Conservation (phyloP, 2,888 invertebrate species). For the Meteorus cinctellus region DNA sequence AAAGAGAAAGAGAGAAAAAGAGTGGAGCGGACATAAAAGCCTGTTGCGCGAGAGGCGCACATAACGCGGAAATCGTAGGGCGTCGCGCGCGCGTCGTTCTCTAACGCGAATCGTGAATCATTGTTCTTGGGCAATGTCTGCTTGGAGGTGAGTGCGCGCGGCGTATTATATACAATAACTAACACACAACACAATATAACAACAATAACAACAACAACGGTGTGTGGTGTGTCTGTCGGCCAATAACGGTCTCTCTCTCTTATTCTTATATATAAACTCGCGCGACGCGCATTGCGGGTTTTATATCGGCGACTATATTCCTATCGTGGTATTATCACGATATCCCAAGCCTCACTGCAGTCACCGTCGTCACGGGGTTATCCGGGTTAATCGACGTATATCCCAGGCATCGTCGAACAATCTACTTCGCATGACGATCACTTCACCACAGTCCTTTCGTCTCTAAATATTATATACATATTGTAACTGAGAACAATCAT, state of each 20-base stretch:
- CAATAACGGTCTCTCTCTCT: slow-evolving; percentile 43
- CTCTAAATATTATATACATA: neutral
- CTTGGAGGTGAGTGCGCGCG: slow-evolving; percentile 31
- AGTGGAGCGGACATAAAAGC: slow-evolving; percentile 20
- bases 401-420: slow-evolving; percentile 49
- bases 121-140: slow-evolving; percentile 55
- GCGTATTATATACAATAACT: slow-evolving; percentile 23
- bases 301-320: slow-evolving; percentile 55
- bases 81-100: slow-evolving; percentile 40
- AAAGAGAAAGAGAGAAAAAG: slow-evolving; percentile 14
- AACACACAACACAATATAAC: slow-evolving; percentile 13
- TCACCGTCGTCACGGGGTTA: slow-evolving; percentile 54
- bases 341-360: slow-evolving; percentile 41
- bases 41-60: slow-evolving; percentile 30
- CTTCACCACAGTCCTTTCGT: slow-evolving; percentile 17
- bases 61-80: slow-evolving; percentile 58
- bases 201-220: slow-evolving; percentile 36
- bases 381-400: slow-evolving; percentile 63
- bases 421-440: slow-evolving; percentile 43
- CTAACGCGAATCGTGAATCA: slow-evolving; percentile 63
- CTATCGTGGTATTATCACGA: slow-evolving; percentile 62
- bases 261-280: neutral
- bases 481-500: no score
- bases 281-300: neutral
- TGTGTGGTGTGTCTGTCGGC: slow-evolving; percentile 38